Percentiles rank a stretch among this genome's conserved stretches.
These are phyloP conservation scores for Gymnocephalus cernua DNA, from an alignment of 2,113 vertebrate species.

Conservation along the genomic window DNA sequence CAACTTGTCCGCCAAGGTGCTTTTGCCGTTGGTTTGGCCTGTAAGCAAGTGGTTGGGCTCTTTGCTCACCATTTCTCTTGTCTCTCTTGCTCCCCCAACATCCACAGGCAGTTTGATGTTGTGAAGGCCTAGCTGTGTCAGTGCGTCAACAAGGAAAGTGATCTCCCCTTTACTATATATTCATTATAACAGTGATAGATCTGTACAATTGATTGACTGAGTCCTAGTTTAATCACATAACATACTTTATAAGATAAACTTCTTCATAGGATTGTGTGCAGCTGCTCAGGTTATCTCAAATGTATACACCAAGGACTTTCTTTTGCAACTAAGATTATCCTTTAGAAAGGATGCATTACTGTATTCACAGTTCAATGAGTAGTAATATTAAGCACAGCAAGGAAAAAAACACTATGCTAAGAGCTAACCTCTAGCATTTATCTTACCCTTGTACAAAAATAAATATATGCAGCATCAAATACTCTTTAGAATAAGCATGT, in stretches of 20 bases:
- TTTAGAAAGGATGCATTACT: slow-evolving; percentile 46
- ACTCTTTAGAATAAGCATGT: slow-evolving; percentile 48
- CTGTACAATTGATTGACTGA: slow-evolving; percentile 42
- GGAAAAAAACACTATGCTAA: slow-evolving; percentile 44
- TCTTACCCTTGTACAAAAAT: slow-evolving; percentile 66
- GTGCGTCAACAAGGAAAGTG: slow-evolving; percentile 48
- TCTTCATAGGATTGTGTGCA: slow-evolving; percentile 44
- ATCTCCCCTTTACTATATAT: slow-evolving; percentile 41
- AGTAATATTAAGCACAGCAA: slow-evolving; percentile 32
- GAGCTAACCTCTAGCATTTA: slow-evolving; percentile 6
- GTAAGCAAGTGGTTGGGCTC: slow-evolving; percentile 82
- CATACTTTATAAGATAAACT: slow-evolving; percentile 27
- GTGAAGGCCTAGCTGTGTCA: slow-evolving; percentile 61
- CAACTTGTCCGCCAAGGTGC: slow-evolving; percentile 84
- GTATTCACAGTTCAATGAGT: slow-evolving; percentile 58
- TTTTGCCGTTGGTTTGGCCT: slow-evolving; percentile 79
- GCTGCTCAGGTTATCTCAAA: slow-evolving; percentile 41
- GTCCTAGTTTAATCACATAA: slow-evolving; percentile 58
- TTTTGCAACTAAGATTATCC: slow-evolving; percentile 45
- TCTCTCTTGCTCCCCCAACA: slow-evolving; percentile 67
- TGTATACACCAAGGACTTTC: slow-evolving; percentile 35
- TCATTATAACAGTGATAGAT: slow-evolving; percentile 41
- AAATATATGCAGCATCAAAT: slow-evolving; percentile 69
- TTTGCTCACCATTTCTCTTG: slow-evolving; percentile 86
- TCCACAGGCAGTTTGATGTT: slow-evolving; percentile 72